Evolutionary conservation across 2,113 vertebrate genomes (phyloP).

Genomic region (Sapajus apella): DNA sequence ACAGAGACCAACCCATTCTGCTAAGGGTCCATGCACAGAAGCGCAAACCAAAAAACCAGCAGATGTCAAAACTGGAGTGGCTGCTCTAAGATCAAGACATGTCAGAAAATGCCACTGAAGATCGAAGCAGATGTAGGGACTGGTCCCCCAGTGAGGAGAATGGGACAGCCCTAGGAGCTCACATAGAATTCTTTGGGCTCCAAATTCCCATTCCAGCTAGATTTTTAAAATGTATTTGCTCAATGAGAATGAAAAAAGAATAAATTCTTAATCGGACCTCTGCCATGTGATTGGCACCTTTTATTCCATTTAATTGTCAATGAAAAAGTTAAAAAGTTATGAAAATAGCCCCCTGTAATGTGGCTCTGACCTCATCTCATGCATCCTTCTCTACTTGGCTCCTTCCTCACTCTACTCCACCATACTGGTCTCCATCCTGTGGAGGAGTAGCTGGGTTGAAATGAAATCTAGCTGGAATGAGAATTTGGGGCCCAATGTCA

Average conservation of each 20-base stretch:
- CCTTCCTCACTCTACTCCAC: neutral
- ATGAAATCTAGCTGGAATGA: too few species aligned
- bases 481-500: too few species aligned
- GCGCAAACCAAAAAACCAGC: neutral
- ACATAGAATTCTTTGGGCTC: neutral
- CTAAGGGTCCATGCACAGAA: neutral
- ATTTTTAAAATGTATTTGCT: neutral
- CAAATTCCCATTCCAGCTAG: neutral
- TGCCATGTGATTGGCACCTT: neutral
- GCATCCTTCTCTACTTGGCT: neutral
- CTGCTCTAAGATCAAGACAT: neutral
- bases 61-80: neutral
- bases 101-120: neutral
- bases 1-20: neutral
- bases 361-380: neutral
- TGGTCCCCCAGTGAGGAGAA: neutral
- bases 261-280: neutral
- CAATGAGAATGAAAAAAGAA: neutral
- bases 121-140: neutral
- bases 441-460: too few species aligned
- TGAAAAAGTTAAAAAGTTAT: neutral
- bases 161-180: neutral
- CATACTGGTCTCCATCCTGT: neutral
- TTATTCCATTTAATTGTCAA: neutral
- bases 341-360: neutral